Percentiles rank a stretch among this genome's conserved stretches.
phyloP scores from a whole-genome alignment of 2,888 invertebrate genomes.

The Caenorhabditis angaria region DNA sequence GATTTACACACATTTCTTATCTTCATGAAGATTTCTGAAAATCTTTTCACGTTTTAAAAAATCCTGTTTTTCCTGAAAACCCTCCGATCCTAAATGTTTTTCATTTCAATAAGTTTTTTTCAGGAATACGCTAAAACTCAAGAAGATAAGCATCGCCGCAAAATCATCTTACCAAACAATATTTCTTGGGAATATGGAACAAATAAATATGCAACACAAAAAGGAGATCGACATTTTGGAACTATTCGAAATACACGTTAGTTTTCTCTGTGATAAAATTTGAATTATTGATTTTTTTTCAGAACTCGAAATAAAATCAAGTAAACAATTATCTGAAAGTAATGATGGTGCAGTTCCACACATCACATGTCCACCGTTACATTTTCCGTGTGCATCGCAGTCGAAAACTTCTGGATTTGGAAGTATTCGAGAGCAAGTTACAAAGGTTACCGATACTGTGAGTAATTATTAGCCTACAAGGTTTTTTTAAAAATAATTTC shows the following conservation, averaged over 20 bases:
- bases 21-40: too few relatives aligned
- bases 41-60: too few relatives aligned
- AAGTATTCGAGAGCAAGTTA: conserved; percentile 59
- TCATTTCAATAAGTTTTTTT: not conserved
- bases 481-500: not conserved
- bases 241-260: conserved; percentile 56
- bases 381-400: conserved; percentile 52
- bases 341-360: conserved; percentile 57
- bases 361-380: conserved; percentile 51
- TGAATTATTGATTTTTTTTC: conserved; percentile 17
- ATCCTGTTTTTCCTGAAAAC: too few relatives aligned
- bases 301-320: conserved; percentile 54
- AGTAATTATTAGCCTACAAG: not conserved
- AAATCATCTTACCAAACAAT: conserved; percentile 55
- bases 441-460: conserved; percentile 55
- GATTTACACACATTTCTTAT: too few relatives aligned
- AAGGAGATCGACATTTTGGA: conserved; percentile 60
- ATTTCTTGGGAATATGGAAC: conserved; percentile 70
- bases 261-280: conserved; percentile 9
- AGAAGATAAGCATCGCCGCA: conserved; percentile 53
- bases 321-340: conserved; percentile 48
- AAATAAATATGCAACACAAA: conserved; percentile 67
- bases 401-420: conserved; percentile 61
- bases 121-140: conserved; percentile 57
- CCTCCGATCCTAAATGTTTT: too few relatives aligned